phyloP scores from a whole-genome alignment of 2,797 vertebrate genomes.

The Saguinus oedipus region DNA sequence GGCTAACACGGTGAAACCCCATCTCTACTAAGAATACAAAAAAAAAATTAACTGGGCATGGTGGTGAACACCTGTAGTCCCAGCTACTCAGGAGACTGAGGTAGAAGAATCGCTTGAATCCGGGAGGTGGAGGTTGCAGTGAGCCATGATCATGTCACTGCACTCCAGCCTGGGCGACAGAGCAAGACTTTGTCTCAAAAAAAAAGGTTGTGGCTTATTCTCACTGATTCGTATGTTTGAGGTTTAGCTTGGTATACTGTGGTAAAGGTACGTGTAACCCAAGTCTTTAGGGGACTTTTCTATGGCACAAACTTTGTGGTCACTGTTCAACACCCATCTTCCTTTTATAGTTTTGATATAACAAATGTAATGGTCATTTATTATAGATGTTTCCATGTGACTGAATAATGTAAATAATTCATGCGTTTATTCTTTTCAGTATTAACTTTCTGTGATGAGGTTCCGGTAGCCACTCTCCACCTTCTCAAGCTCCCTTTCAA shows the following conservation, averaged over 20 bases:
- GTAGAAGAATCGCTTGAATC: too few species aligned
- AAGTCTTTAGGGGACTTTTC: constrained; percentile 97
- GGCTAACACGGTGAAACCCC: too few species aligned
- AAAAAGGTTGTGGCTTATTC: constrained; percentile 86
- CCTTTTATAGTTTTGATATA: neutral
- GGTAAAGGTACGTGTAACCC: constrained; percentile 99
- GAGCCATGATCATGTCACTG: too few species aligned
- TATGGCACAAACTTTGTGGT: constrained; percentile 97
- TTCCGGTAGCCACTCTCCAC: neutral
- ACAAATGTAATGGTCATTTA: neutral
- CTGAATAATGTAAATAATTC: neutral
- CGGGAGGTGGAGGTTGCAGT: too few species aligned
- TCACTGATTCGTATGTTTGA: constrained; percentile 77
- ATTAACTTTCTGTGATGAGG: neutral
- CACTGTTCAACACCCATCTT: constrained; percentile 99
- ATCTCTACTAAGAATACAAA: too few species aligned
- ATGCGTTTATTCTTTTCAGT: neutral
- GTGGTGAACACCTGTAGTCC: too few species aligned
- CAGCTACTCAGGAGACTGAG: too few species aligned
- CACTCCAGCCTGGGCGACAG: too few species aligned
- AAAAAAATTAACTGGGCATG: too few species aligned
- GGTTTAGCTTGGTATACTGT: constrained; percentile 92
- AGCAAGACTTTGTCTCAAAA: constrained; percentile 66
- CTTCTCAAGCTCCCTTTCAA: neutral
- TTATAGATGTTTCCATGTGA: neutral